phyloP scores from a whole-genome alignment of 2,113 vertebrate species.

The Cebus imitator region DNA sequence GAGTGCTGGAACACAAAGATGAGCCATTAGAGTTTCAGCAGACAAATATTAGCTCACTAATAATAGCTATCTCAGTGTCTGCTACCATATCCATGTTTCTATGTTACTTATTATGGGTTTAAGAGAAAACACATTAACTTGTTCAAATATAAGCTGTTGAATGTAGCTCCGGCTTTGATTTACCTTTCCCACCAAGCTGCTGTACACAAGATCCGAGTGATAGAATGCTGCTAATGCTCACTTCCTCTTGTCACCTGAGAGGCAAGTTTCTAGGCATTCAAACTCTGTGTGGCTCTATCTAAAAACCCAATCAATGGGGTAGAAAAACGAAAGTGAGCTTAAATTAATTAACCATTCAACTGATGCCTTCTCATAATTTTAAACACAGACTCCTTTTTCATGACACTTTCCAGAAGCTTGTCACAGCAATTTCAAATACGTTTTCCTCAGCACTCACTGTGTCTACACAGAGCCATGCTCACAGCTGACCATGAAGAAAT shows the following conservation, averaged over 20 bases:
- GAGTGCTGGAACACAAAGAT: not conserved
- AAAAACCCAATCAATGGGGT: not conserved
- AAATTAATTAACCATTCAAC: not conserved
- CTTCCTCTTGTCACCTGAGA: not conserved
- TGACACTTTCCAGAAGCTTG: not conserved
- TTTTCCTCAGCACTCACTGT: not conserved
- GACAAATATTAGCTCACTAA: conserved; percentile 35
- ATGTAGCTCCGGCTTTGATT: conserved; percentile 41
- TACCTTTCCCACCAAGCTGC: conserved; percentile 21
- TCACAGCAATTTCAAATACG: not conserved
- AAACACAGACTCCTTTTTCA: not conserved
- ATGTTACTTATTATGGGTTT: not conserved
- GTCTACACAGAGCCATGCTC: not conserved
- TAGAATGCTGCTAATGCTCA: not conserved
- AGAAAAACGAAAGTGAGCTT: not conserved
- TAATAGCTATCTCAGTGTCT: not conserved
- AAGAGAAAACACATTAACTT: conserved; percentile 27
- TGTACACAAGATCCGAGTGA: not conserved
- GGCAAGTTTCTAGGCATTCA: not conserved
- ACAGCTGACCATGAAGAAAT: not conserved
- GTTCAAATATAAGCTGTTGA: conserved; percentile 20
- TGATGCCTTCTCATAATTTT: not conserved
- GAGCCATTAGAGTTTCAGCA: not conserved
- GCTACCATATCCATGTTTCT: not conserved
- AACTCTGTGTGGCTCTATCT: not conserved